Evolutionary conservation across 2,113 vertebrate species (phyloP), one percentile per base, ranked within the genome.

Genomic region (Micronycteris hirsuta): DNA sequence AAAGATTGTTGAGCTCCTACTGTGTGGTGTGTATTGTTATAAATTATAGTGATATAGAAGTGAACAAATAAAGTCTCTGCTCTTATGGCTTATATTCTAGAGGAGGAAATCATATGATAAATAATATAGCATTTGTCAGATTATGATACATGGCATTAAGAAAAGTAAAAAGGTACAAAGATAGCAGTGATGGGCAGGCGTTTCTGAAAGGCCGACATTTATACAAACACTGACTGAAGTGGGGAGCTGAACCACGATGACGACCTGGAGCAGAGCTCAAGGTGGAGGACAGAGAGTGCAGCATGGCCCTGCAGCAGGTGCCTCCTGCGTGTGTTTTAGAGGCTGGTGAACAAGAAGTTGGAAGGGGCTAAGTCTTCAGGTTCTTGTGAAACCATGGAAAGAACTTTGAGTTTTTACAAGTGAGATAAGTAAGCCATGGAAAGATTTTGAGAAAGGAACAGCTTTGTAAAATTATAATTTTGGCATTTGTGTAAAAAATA

Each of bases 221-320:
- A 28, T 7, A 68, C 16, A 36, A 38, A 56, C 1, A 31, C 14
- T 82, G 16, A 76, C 28, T 80, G 28, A 87, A 74, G 45, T 67
- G 38, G 16, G 17, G 16, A 15, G 7, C 11, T 45, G 22, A 36
- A 14, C n/a, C 7, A 3, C 14, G 13, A 13, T 68, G 52, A 36
- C 9, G 49, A 14, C 0, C 5, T n/a, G 36, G 17, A 47, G 3
- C 4, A 58, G 26, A 6, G 14, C 4, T 81, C 6, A 3, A 14
- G 1, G 36, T 28, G 36, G 13, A 78, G 22, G 67, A 31, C n/a
- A 36, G 26, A 70, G 6, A 2, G 13, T 16, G 1, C 7, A 63
- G n/a, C 15, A 6, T 2, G 47, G 1, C 4, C 8, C 3, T 52
- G n/a, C 10, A 20, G 26, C 2, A 36, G 36, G 36, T 54, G 0